Base-by-base conservation (phyloP, 2,113 vertebrate species). In the Haemorhous mexicanus region DNA sequence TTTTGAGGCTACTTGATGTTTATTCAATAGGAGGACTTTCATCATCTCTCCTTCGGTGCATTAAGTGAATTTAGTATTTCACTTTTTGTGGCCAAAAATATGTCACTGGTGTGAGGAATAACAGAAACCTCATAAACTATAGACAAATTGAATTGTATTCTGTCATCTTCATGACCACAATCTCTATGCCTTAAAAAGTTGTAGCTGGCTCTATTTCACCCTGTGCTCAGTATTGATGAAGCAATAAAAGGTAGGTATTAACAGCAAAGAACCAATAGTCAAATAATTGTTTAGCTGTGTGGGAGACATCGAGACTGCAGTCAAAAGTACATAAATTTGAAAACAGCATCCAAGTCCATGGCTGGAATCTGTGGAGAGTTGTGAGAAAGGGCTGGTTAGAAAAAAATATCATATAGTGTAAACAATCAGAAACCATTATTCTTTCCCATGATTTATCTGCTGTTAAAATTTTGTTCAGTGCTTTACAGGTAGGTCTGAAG, bases 31-130 rank as follows among this genome's bases (percentile, higher is more conserved):
- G 59, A 18, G 64, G 56, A 95, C 49, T 89, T 74, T 70, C 16
- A 70, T 35, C 61, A 72, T 49, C 39, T 88, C 52, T 93, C 22
- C 23, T 56, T 56, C 55, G 52, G 41, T 95, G 21, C 55, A 74
- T 88, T 95, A 91, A 74, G 43, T 93, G 59, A 92, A 95, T 96
- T 92, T 90, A 92, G n/a, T 83, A 72, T 81, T 97, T 95, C 78
- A 47, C 73, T 90, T 91, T 75, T 75, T 91, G 80, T 92, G 63
- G 78, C 75, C 79, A 96, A 94, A 82, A 92, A 75, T 79, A 90
- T 90, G 84, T 70, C 28, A 28, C 46, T 69, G 47, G 33, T 92
- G 49, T 94, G 83, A 97, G 84, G 52, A 96, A 80, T 53, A 66
- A 27, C 75, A 93, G 28, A 95, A 80, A 90, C 10, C 21, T 32